Conservation (phyloP, 2,113 vertebrate genomes). For the Smithornis capensis region DNA sequence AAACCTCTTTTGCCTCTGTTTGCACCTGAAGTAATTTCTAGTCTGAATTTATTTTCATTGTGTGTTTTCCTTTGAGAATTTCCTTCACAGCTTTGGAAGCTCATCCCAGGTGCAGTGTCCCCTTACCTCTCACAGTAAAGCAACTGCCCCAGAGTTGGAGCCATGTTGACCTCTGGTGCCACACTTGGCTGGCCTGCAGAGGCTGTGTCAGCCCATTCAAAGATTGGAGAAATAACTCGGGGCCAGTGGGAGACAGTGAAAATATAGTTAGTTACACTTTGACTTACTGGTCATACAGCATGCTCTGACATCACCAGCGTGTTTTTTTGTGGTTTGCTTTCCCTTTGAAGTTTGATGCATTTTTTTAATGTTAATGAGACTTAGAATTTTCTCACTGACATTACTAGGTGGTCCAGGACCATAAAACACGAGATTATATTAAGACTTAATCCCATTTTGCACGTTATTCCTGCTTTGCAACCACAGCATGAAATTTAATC, state of each 20-base stretch:
- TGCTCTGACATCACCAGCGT: background rate
- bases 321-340: background rate
- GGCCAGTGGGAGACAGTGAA: background rate
- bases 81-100: background rate
- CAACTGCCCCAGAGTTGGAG: background rate
- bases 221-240: accelerated
- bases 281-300: background rate
- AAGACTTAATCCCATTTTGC: slow-evolving; percentile 25
- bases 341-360: slow-evolving; percentile 2
- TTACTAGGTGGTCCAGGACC: slow-evolving; percentile 31
- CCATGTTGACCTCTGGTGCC: background rate
- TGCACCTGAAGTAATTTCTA: background rate
- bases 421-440: background rate
- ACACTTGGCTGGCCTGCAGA: accelerated
- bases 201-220: background rate
- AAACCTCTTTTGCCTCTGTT: background rate
- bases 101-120: background rate
- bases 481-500: slow-evolving; percentile 18
- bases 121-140: background rate
- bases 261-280: background rate
- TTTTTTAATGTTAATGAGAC: background rate
- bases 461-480: slow-evolving; percentile 35
- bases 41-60: background rate
- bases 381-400: background rate
- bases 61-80: background rate